Evolutionary conservation across 2,888 invertebrate genomes (phyloP).

Genomic region (Phengaris arion): DNA sequence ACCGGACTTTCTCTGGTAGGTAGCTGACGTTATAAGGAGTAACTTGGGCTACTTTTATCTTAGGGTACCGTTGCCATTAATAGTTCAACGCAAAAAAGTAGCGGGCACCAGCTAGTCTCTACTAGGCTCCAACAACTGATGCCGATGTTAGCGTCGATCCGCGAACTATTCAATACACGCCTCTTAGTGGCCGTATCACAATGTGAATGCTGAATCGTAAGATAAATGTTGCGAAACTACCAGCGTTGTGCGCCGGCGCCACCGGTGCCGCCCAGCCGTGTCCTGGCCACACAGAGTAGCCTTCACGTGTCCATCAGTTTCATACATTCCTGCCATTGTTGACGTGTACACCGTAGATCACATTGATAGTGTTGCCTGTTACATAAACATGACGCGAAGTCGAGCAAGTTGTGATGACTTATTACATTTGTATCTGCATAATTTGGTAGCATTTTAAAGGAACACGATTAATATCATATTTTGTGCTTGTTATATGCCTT

Average conservation of each 20-base stretch:
- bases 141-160: conserved; percentile 30
- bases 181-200: conserved; percentile 34
- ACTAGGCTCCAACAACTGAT: not conserved
- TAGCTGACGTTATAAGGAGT: too few species aligned
- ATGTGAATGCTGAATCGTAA: conserved; percentile 51
- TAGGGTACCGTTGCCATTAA: too few species aligned
- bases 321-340: conserved; percentile 41
- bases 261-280: conserved; percentile 46
- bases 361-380: conserved; percentile 3
- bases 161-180: conserved; percentile 36
- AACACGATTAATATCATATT: too few species aligned
- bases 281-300: conserved; percentile 44
- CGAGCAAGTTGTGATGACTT: conserved; percentile 14
- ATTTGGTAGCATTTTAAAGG: too few species aligned
- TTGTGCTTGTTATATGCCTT: too few species aligned
- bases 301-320: conserved; percentile 61
- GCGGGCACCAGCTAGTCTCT: not conserved
- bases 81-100: too few species aligned
- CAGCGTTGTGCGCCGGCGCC: conserved; percentile 50
- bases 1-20: too few species aligned
- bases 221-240: conserved; percentile 41
- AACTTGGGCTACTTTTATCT: too few species aligned
- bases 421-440: not conserved
- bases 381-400: conserved; percentile 4
- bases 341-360: conserved; percentile 28